Evolutionary conservation across 2,113 vertebrate genomes (phyloP).

Genomic region (Lanius ludovicianus): DNA sequence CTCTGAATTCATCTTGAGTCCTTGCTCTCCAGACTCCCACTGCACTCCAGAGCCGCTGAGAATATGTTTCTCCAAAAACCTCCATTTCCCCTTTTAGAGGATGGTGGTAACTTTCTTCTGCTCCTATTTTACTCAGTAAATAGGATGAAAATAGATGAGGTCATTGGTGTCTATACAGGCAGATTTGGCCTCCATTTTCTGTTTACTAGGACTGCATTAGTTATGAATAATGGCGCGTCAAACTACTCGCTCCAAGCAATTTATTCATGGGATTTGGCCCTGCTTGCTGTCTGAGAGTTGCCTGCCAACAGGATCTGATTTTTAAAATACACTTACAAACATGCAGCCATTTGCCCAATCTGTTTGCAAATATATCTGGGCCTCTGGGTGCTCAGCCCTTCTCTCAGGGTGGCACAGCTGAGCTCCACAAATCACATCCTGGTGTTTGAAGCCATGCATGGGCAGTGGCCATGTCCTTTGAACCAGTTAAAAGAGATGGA

Average conservation of each 20-base stretch:
- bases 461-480: background rate
- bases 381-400: background rate
- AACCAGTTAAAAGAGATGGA: background rate
- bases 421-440: background rate
- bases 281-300: constrained; percentile 39
- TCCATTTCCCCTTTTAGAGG: background rate
- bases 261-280: constrained; percentile 70
- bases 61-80: background rate
- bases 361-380: constrained; percentile 16
- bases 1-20: background rate
- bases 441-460: rapidly evolving
- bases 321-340: constrained; percentile 45
- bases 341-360: background rate
- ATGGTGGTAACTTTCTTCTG: background rate
- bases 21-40: background rate
- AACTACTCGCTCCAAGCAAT: constrained; percentile 58
- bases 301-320: constrained; percentile 63
- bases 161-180: constrained; percentile 55
- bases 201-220: constrained; percentile 65
- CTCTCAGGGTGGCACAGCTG: background rate
- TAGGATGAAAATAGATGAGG: constrained; percentile 59
- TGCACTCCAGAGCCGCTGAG: background rate
- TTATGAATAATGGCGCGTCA: constrained; percentile 70
- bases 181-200: constrained; percentile 65
- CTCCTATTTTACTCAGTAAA: constrained; percentile 29